Conservation (phyloP, 2,113 vertebrate genomes). For the Promerops cafer region DNA sequence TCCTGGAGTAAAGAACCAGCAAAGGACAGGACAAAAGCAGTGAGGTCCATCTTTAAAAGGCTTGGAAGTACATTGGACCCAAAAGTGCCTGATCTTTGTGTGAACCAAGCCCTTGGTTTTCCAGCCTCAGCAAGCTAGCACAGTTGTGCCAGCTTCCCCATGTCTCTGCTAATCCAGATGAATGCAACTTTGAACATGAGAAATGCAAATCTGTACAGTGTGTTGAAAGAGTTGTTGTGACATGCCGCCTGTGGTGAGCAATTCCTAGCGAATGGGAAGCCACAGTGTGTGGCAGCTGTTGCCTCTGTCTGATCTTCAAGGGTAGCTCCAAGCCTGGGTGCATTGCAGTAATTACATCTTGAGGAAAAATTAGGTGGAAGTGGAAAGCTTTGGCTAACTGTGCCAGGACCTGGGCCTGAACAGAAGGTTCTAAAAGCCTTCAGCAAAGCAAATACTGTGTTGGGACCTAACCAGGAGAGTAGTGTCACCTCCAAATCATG, state of each 20-base stretch:
- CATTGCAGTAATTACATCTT: not conserved
- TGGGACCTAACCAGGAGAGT: not conserved
- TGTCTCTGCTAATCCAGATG: not conserved
- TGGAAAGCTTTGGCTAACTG: not conserved
- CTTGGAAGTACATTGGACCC: not conserved
- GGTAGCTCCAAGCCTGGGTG: not conserved
- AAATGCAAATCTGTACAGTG: not conserved
- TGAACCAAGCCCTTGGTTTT: not conserved
- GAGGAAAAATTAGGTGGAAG: not conserved
- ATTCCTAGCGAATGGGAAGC: constrained; percentile 15
- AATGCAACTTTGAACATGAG: not conserved
- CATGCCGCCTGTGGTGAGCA: not conserved
- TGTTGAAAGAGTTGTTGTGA: constrained; percentile 22
- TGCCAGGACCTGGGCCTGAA: not conserved
- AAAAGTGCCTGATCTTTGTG: not conserved
- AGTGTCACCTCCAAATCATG: not conserved
- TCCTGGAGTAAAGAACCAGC: not conserved
- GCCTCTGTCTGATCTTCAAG: not conserved
- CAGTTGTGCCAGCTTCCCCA: not conserved
- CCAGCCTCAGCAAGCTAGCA: not conserved
- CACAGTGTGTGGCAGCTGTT: not conserved
- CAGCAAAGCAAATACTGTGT: not conserved
- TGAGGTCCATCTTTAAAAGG: not conserved
- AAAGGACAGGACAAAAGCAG: not conserved
- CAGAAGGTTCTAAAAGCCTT: not conserved